phyloP scores from a whole-genome alignment of 1,140 invertebrate species.

The Tetranychus cinnabarinus region DNA sequence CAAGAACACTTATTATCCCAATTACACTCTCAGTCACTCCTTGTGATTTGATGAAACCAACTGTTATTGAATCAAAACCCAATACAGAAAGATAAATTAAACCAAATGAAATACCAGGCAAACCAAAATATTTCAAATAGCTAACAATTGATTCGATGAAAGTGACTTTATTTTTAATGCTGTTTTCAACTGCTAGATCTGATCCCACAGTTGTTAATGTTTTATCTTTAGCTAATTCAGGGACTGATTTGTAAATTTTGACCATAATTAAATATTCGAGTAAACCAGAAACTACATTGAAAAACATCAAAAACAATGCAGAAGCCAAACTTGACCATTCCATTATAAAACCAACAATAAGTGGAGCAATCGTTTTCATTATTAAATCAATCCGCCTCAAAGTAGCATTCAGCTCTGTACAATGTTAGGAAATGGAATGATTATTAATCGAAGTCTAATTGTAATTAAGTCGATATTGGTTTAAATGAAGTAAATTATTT shows the following conservation, averaged over 20 bases:
- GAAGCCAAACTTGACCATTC: slow-evolving; percentile 16
- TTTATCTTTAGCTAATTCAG: background rate
- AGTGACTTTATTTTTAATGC: background rate
- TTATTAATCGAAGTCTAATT: too few relatives aligned
- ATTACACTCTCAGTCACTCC: background rate
- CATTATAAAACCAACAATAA: slow-evolving; percentile 28
- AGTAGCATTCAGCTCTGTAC: slow-evolving; percentile 20
- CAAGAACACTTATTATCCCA: background rate
- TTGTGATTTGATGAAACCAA: background rate
- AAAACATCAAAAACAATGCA: slow-evolving; percentile 22
- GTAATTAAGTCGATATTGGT: background rate
- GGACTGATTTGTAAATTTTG: background rate
- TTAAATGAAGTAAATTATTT: background rate
- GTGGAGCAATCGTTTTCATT: slow-evolving; percentile 26
- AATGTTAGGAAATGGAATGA: background rate
- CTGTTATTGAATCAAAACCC: background rate
- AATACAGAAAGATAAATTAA: background rate
- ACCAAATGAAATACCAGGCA: background rate
- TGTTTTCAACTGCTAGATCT: background rate
- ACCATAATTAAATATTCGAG: background rate
- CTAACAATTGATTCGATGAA: background rate
- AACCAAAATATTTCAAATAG: background rate
- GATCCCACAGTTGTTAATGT: background rate
- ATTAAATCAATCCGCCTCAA: slow-evolving; percentile 26
- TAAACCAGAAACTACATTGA: background rate